Conservation (phyloP, 2,113 vertebrate species). For the Shinisaurus crocodilurus region DNA sequence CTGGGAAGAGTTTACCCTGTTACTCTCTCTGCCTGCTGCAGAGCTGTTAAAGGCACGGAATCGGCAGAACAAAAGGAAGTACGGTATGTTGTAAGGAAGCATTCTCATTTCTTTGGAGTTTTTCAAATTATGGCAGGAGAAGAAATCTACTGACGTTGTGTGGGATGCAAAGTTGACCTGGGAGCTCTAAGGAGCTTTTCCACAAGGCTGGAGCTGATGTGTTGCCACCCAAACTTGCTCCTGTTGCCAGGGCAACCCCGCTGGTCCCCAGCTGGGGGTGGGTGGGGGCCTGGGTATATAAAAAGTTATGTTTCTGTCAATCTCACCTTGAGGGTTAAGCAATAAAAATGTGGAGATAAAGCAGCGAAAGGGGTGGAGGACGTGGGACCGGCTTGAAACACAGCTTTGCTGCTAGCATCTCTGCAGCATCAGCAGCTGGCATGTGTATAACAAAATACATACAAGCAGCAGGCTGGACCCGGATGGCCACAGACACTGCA, state of each 20-base stretch:
- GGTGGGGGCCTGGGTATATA: too few species aligned
- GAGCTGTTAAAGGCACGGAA: neutral
- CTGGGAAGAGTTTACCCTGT: neutral
- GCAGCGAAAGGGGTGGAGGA: neutral
- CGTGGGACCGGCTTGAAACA: too few species aligned
- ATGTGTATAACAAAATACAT: too few species aligned
- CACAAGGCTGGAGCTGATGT: neutral
- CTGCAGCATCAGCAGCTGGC: neutral
- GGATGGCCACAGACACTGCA: too few species aligned
- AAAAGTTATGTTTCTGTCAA: neutral
- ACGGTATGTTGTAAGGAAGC: neutral
- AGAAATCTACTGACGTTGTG: too few species aligned
- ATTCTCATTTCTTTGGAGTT: neutral
- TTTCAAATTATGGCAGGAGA: neutral
- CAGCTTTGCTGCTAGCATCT: neutral
- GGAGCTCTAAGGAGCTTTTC: neutral
- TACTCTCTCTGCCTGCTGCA: neutral
- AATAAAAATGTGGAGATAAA: neutral
- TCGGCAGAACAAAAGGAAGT: neutral
- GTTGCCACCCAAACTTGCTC: neutral
- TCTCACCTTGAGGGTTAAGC: neutral
- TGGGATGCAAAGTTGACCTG: neutral
- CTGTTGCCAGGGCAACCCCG: neutral
- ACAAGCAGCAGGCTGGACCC: too few species aligned
- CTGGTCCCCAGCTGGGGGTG: neutral